phyloP scores from a whole-genome alignment of 2,113 vertebrate genomes.

The Pardalotus punctatus region DNA sequence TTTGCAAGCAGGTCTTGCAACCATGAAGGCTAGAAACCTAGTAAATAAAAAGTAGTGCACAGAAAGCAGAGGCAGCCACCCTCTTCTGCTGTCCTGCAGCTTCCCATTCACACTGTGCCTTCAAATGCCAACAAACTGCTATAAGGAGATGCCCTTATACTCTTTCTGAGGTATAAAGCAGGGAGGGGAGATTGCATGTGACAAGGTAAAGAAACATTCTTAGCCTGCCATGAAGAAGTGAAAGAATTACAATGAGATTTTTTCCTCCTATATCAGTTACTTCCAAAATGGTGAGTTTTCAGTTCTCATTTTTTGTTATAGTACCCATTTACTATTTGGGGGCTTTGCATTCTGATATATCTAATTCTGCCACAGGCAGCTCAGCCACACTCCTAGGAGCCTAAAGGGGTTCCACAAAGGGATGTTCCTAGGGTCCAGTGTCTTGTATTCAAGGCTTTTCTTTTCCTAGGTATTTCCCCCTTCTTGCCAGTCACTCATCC shows the following conservation, averaged over 20 bases:
- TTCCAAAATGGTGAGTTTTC: background rate
- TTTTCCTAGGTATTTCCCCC: background rate
- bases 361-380: background rate
- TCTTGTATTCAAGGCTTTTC: background rate
- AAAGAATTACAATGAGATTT: background rate
- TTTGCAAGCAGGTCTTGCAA: background rate
- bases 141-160: background rate
- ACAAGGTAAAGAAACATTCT: background rate
- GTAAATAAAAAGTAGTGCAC: background rate
- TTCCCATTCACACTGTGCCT: background rate
- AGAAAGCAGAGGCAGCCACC: background rate
- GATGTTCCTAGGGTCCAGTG: background rate
- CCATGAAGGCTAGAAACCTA: background rate
- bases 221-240: background rate
- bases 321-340: background rate
- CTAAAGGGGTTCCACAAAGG: background rate
- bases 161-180: background rate
- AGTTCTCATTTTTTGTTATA: background rate
- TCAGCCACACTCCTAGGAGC: background rate
- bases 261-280: background rate
- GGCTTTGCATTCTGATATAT: background rate
- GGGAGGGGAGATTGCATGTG: background rate
- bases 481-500: background rate
- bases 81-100: background rate
- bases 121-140: background rate